Percentiles rank a stretch among this genome's conserved stretches.
Evolutionary conservation across 2,888 invertebrate species (phyloP).

Genomic region (Alentia gelatinosa): DNA sequence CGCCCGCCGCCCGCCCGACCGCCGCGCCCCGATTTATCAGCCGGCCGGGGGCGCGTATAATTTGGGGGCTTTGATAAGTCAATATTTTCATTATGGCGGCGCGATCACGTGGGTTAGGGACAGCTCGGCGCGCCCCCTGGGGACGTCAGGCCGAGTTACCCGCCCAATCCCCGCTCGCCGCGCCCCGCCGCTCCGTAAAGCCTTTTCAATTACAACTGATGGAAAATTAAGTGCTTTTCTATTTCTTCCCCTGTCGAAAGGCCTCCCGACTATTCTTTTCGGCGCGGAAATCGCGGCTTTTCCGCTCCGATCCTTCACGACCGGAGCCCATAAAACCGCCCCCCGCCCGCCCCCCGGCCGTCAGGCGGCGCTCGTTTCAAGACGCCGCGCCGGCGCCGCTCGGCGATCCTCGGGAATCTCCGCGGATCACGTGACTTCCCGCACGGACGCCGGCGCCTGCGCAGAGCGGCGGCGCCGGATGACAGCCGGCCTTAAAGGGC

Average conservation of each 20-base stretch:
- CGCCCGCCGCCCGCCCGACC: not conserved
- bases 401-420: slow-evolving; percentile 30
- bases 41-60: not conserved
- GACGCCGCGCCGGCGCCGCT: slow-evolving; percentile 19
- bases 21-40: not conserved
- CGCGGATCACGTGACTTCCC: slow-evolving; percentile 28
- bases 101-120: slow-evolving; percentile 49
- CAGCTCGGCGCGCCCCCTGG: slow-evolving; percentile 30
- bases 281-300: slow-evolving; percentile 52
- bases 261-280: slow-evolving; percentile 52
- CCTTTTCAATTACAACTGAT: slow-evolving; percentile 52
- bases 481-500: slow-evolving; percentile 43
- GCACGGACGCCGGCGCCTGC: not conserved
- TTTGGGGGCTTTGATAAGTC: slow-evolving; percentile 53
- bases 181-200: not conserved
- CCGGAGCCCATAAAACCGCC: slow-evolving; percentile 17
- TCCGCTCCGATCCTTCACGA: slow-evolving; percentile 24
- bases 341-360: not conserved
- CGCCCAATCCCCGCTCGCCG: not conserved
- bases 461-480: slow-evolving; percentile 5
- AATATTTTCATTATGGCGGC: slow-evolving; percentile 46
- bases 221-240: slow-evolving; percentile 53
- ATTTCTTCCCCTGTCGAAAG: slow-evolving; percentile 51
- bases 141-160: not conserved
- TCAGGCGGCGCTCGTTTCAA: slow-evolving; percentile 13